A percentile compares a stretch with the other conserved stretches of the same genome.
Conservation (phyloP, 2,113 vertebrate genomes). For the Corythaeola cristata region DNA sequence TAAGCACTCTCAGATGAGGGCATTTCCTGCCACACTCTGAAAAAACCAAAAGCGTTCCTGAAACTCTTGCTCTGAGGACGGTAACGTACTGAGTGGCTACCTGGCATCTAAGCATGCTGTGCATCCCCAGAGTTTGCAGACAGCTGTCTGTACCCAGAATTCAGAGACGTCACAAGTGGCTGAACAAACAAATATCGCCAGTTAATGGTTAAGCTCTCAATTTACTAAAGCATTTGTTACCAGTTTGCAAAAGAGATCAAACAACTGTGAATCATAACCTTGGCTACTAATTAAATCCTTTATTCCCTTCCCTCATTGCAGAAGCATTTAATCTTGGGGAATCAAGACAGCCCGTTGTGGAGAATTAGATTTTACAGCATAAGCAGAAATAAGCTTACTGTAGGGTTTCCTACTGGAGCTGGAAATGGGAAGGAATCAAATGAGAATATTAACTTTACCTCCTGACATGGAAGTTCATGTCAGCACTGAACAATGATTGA, state of each 20-base stretch:
- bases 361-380: background rate
- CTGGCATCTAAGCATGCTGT: background rate
- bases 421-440: slow-evolving; percentile 19
- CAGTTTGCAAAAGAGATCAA: slow-evolving; percentile 56
- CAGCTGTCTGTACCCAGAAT: background rate
- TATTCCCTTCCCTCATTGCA: slow-evolving; percentile 39
- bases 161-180: slow-evolving; percentile 38
- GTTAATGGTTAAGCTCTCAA: slow-evolving; percentile 64
- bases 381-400: slow-evolving; percentile 5
- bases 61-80: background rate
- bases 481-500: background rate
- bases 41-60: background rate
- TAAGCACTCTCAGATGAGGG: background rate
- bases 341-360: slow-evolving; percentile 3
- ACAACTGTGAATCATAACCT: slow-evolving; percentile 46
- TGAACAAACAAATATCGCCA: slow-evolving; percentile 33
- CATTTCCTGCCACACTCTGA: background rate
- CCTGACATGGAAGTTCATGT: background rate
- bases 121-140: background rate
- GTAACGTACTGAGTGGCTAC: background rate
- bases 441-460: background rate
- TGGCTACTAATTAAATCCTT: slow-evolving; percentile 69
- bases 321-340: slow-evolving; percentile 50
- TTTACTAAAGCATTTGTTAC: slow-evolving; percentile 48
- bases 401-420: background rate